These are phyloP conservation scores for Bostrychus sinensis DNA, from an alignment of 2,113 vertebrate species.

Conservation along the genomic window DNA sequence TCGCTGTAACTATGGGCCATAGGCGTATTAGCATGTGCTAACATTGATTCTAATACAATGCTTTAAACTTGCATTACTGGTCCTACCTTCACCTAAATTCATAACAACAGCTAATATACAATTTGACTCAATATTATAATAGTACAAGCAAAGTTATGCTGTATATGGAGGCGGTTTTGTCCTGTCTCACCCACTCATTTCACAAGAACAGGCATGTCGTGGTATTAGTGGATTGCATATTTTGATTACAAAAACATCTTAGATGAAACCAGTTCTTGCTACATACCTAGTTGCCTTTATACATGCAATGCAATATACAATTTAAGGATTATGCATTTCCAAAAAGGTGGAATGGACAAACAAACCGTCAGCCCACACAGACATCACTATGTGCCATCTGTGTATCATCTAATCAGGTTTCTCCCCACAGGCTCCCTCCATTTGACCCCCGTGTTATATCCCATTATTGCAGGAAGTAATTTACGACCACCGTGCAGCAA, in stretches of 20 bases:
- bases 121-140: too few relatives aligned
- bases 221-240: background rate
- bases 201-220: background rate
- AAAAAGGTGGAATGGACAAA: background rate
- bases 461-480: slow-evolving; percentile 58
- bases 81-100: too few relatives aligned
- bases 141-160: too few relatives aligned
- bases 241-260: background rate
- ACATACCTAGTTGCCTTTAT: background rate
- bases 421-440: slow-evolving; percentile 27
- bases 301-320: too few relatives aligned
- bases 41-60: too few relatives aligned
- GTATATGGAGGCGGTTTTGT: too few relatives aligned
- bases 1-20: too few relatives aligned
- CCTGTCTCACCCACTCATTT: background rate
- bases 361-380: background rate
- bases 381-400: slow-evolving; percentile 51
- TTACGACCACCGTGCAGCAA: slow-evolving; percentile 33
- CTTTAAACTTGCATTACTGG: too few relatives aligned
- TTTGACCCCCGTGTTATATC: slow-evolving; percentile 55
- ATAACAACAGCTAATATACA: too few relatives aligned
- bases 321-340: background rate
- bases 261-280: too few relatives aligned
- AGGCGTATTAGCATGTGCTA: too few relatives aligned
- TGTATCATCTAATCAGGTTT: slow-evolving; percentile 50